A percentile compares a stretch with the other conserved stretches of the same genome.
Evolutionary conservation across 2,888 invertebrate genomes (phyloP).

Genomic region (Anoncus sp.): DNA sequence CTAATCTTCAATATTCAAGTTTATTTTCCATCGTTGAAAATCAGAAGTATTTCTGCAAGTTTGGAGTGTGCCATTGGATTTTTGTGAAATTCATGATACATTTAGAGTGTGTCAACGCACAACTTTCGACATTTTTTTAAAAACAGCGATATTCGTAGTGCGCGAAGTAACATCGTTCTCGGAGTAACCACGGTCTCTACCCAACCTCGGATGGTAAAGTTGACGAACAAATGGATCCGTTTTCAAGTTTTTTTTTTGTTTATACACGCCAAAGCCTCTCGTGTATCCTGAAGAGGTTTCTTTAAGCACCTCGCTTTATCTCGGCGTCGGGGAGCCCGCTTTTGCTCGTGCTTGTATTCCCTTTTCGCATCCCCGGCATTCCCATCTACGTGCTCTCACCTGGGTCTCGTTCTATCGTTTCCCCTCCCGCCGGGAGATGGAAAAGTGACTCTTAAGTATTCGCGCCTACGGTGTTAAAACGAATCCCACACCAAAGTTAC

Average conservation of each 20-base stretch:
- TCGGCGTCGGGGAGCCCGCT: constrained; percentile 26
- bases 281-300: constrained; percentile 13
- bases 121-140: no score
- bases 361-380: constrained; percentile 32
- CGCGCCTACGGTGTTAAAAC: constrained; percentile 51
- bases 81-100: no score
- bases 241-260: constrained; percentile 9
- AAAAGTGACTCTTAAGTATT: constrained; percentile 40
- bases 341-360: constrained; percentile 22
- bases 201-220: constrained; percentile 33
- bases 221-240: constrained; percentile 46
- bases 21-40: no score
- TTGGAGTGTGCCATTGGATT: no score
- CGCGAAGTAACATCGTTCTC: background rate
- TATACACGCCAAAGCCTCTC: constrained; percentile 17
- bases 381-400: constrained; percentile 40
- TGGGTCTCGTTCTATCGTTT: constrained; percentile 4
- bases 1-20: no score
- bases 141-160: background rate
- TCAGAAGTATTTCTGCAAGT: no score
- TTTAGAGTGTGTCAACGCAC: background rate
- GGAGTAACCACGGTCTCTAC: background rate
- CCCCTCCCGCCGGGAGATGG: constrained; percentile 10
- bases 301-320: constrained; percentile 53
- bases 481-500: constrained; percentile 42